Evolutionary conservation across 2,888 invertebrate species (phyloP), one percentile per base, ranked within the genome.

Genomic region (Deilephila elpenor): DNA sequence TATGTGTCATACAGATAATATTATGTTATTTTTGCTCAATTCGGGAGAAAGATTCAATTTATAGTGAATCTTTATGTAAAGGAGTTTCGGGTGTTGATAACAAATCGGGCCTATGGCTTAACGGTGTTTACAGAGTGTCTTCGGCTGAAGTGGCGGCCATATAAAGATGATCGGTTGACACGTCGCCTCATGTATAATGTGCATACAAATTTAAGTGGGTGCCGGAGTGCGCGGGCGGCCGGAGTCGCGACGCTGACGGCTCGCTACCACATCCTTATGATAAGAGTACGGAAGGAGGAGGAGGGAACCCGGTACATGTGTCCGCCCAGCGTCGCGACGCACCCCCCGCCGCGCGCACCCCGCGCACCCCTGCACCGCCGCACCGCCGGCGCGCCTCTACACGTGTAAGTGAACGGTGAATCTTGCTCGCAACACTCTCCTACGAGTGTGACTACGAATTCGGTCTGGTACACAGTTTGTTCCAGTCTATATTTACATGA

Each of bases 121-220:
- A 81, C 77, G 75, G 81, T 88, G 86, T 88, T 88, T 87, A 86
- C 87, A 85, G 80, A 81, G 80, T 83, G 82, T 82, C 81, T 80
- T 78, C 76, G 77, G 78, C 77, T 83, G 83, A 81, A 85, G 88
- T 84, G 84, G 86, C 82, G 83, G 86, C 87, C 88, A 90, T 90
- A 90, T 90, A 91, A 91, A 91, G 88, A 91, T 91, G 90, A 91
- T 92, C 88, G 89, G 87, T 83, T 85, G 89, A 90, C 91, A 89
- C 84, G 87, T 87, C 80, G 84, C 81, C 91, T 93, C 92, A 93
- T 93, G 91, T 92, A 89, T 92, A 90, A 93, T 93, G 93, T 93
- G 91, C 93, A 93, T 93, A 91, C 89, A 89, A 91, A 92, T 91
- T 87, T 84, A 85, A 86, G 87, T 83, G 86, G 86, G 87, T 80